A percentile compares a stretch with the other conserved stretches of the same genome.
phyloP scores from a whole-genome alignment of 2,113 vertebrate genomes.

The Agapornis roseicollis region DNA sequence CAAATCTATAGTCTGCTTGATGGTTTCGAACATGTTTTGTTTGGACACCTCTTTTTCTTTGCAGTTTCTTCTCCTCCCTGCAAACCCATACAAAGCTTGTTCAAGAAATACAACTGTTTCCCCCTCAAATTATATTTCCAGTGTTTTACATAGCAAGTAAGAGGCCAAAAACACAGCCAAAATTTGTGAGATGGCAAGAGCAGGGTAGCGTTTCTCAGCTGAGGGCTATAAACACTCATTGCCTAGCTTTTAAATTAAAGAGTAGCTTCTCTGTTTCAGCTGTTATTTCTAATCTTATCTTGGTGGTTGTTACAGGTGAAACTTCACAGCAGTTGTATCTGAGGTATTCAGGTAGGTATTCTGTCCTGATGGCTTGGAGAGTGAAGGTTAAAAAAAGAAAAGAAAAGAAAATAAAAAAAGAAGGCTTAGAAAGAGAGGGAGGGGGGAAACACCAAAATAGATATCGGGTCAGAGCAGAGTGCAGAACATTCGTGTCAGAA shows the following conservation, averaged over 20 bases:
- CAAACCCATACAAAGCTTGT: neutral
- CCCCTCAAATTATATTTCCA: neutral
- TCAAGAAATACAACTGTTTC: neutral
- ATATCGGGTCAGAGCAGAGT: neutral
- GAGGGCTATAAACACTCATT: neutral
- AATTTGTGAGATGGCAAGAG: neutral
- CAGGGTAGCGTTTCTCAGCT: neutral
- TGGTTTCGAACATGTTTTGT: neutral
- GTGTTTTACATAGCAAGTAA: neutral
- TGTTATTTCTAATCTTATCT: neutral
- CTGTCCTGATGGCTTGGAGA: neutral
- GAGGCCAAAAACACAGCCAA: neutral
- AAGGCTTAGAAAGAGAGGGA: neutral
- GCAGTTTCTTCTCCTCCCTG: neutral
- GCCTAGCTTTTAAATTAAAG: slow-evolving; percentile 5
- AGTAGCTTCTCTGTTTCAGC: neutral
- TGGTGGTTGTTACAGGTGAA: neutral
- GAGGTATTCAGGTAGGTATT: neutral
- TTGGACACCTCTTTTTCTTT: neutral
- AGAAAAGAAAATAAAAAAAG: neutral
- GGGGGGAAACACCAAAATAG: neutral
- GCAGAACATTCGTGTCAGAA: neutral
- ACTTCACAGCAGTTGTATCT: neutral
- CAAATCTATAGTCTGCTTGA: neutral
- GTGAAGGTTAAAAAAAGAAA: neutral